These are phyloP conservation scores for Heliconius hermathena DNA, from an alignment of 1,140 invertebrate species.

Conservation along the genomic window DNA sequence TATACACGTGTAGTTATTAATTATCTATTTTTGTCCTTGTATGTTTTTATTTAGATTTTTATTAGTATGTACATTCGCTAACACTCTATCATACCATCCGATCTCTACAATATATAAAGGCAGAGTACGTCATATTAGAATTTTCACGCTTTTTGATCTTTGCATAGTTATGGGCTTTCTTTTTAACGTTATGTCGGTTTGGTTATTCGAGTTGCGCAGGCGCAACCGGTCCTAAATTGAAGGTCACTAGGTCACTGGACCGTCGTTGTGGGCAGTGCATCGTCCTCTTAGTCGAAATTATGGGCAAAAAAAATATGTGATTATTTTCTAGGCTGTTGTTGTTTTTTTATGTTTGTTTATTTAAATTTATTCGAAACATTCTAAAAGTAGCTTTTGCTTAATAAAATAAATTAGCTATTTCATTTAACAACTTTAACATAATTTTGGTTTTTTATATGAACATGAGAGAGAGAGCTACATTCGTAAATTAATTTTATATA, in stretches of 20 bases:
- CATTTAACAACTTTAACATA: background rate
- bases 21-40: background rate
- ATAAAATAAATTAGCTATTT: too few species aligned
- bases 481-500: background rate
- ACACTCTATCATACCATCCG: background rate
- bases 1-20: background rate
- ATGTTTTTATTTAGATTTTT: background rate
- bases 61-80: background rate
- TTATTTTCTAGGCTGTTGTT: background rate
- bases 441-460: background rate
- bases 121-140: background rate
- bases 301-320: background rate
- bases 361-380: too few species aligned
- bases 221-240: conserved; percentile 58
- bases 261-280: conserved; percentile 32
- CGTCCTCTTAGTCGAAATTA: conserved; percentile 27
- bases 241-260: conserved; percentile 73
- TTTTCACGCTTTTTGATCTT: conserved; percentile 15
- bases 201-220: conserved; percentile 22
- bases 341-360: too few species aligned
- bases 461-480: background rate
- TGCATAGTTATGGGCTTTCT: conserved; percentile 20
- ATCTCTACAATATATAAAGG: background rate
- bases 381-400: too few species aligned
- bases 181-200: conserved; percentile 24